Base-by-base conservation (phyloP, 1,140 invertebrate genomes). In the Brachionus calyciflorus region DNA sequence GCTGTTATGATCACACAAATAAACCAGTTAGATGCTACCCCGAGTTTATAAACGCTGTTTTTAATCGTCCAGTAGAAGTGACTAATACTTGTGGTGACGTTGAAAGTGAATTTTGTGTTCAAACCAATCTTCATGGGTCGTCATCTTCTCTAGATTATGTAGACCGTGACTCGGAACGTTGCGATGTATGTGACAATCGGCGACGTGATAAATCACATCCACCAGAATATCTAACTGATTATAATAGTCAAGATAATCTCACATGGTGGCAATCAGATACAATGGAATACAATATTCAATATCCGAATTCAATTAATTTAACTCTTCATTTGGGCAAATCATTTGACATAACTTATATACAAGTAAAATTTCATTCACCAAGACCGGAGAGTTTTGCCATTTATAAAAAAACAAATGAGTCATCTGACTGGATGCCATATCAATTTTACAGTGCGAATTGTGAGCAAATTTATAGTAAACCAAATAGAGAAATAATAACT, bases 211-310 rank as follows among this genome's bases (percentile, higher is more conserved):
- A 73, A 51, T 49, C 90, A 60, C 92, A 94, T 85, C 89, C 90
- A 3, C 88, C 91, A 0, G 83, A 87, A 17, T 94, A 88, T 82
- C 86, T 98, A 57, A 97, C 94, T 0, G 96, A 99, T 84, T 88
- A 92, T 80, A 92, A 95, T 37, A 49, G 33, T 0, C 33, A 41
- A 41, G 30, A 26, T 26, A 92, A 94, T 81, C 90, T 90, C 78
- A 97, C 96, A 0, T 98, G 94, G 93, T 99, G 96, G 96, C 95
- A 98, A 82, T 96, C 93, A 2, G 92, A 96, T 81, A 98, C 96
- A 0, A 96, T 99, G 93, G 89, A 89, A 78, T 93, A 98, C 80
- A 91, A 89, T 10, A 91, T 96, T 17, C 91, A 96, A 82, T 92
- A 90, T 82, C 92, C 93, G 0, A 91, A 90, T 80, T 89, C 90